Percentiles rank a stretch among this genome's conserved stretches.
These are phyloP conservation scores for Oophaga sylvatica DNA, from an alignment of 2,797 vertebrate species.

Conservation along the genomic window DNA sequence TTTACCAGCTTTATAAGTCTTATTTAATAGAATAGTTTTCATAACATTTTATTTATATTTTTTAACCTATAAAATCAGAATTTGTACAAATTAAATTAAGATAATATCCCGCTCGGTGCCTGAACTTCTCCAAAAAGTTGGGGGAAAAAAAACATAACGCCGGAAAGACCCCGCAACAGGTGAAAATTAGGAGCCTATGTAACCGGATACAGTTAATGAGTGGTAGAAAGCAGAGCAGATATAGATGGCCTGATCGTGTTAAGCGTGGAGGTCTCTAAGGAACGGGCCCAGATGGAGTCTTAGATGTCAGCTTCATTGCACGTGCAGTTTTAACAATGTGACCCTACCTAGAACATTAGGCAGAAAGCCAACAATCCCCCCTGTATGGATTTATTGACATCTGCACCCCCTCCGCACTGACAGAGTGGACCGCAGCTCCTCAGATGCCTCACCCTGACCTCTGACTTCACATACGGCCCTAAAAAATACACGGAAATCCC, in stretches of 20 bases:
- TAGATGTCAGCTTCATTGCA: constrained; percentile 42
- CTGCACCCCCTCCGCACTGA: background rate
- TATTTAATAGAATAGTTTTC: background rate
- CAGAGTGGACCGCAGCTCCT: background rate
- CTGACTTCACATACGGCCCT: constrained; percentile 12
- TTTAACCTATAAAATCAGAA: background rate
- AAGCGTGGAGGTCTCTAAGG: constrained; percentile 45
- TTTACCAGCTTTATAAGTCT: no score
- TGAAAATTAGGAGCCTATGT: constrained; percentile 33
- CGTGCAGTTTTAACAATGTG: constrained; percentile 43
- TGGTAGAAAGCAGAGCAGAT: constrained; percentile 20
- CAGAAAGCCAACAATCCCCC: background rate
- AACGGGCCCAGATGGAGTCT: constrained; percentile 28
- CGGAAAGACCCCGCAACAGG: constrained; percentile 41
- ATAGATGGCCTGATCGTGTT: constrained; percentile 20
- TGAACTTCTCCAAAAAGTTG: background rate
- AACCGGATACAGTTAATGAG: constrained; percentile 50
- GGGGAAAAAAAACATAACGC: background rate
- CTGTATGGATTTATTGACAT: constrained; percentile 45
- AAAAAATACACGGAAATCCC: background rate
- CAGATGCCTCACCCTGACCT: constrained; percentile 24
- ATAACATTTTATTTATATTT: background rate
- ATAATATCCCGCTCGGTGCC: background rate
- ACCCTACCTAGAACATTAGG: constrained; percentile 42
- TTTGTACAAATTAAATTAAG: background rate